A percentile compares a stretch with the other conserved stretches of the same genome.
These are phyloP conservation scores for Zaprionus lachaisei DNA, from an alignment of 1,140 invertebrate species.

Conservation along the genomic window DNA sequence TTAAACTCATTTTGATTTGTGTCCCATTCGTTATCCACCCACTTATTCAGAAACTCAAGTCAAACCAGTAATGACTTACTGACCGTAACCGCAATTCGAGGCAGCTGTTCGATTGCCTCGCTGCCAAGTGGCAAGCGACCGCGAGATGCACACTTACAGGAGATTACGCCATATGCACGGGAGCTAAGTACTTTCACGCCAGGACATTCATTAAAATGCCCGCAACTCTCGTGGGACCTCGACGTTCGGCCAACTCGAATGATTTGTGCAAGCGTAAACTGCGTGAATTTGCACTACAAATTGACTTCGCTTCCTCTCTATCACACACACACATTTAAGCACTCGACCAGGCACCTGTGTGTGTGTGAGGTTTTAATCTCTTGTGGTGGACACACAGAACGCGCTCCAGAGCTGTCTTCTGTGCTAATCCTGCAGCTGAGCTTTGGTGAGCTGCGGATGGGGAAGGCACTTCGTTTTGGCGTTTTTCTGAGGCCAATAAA, in stretches of 20 bases:
- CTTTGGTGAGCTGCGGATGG: constrained; percentile 1
- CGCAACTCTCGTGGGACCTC: background rate
- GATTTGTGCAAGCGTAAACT: constrained; percentile 69
- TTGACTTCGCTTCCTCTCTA: constrained; percentile 60
- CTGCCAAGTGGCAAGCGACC: background rate
- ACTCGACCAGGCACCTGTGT: constrained; percentile 27
- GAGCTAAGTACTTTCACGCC: constrained; percentile 30
- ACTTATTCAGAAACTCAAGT: background rate
- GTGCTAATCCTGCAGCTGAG: constrained; percentile 47
- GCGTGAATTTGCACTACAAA: constrained; percentile 63
- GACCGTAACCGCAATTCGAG: constrained; percentile 41
- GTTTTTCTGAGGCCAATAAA: constrained; percentile 61
- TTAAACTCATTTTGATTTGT: too few species aligned
- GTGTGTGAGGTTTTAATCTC: constrained; percentile 42
- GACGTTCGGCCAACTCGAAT: constrained; percentile 40
- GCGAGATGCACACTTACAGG: constrained; percentile 31
- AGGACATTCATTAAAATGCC: constrained; percentile 58
- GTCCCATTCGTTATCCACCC: background rate
- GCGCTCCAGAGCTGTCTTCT: background rate
- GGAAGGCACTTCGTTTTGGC: constrained; percentile 14
- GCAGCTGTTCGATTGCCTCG: constrained; percentile 53
- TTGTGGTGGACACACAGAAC: constrained; percentile 36
- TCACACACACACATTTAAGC: constrained; percentile 29
- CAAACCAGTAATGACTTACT: constrained; percentile 18
- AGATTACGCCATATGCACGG: constrained; percentile 60